Conservation (phyloP, 2,113 vertebrate species). For the Hyaena hyaena region DNA sequence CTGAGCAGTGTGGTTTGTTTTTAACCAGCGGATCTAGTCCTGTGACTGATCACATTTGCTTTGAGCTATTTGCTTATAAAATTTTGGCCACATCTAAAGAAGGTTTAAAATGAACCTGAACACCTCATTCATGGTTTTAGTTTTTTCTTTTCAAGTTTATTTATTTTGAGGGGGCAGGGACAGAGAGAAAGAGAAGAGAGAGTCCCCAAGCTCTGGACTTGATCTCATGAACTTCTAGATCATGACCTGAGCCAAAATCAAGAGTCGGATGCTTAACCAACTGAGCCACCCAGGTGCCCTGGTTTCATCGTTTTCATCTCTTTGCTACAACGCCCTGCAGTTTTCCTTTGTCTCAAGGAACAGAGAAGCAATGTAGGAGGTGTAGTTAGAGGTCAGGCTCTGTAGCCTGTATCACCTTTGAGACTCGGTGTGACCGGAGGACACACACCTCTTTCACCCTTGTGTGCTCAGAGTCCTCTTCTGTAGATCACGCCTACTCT, state of each 20-base stretch:
- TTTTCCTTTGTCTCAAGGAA: constrained; percentile 3
- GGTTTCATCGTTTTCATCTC: neutral
- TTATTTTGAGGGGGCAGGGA: too few species aligned
- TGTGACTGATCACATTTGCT: constrained; percentile 9
- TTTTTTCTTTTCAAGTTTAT: too few species aligned
- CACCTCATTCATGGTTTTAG: neutral
- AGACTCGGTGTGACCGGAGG: neutral
- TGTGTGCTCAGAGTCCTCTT: neutral
- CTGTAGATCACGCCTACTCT: neutral
- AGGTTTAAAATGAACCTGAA: neutral
- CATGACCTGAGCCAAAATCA: too few species aligned
- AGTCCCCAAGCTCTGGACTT: too few species aligned
- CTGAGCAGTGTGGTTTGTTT: neutral
- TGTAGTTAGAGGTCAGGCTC: neutral
- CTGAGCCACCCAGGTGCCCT: too few species aligned
- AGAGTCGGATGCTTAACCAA: too few species aligned
- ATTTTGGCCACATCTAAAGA: neutral
- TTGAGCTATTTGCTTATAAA: neutral
- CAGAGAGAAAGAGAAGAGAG: too few species aligned
- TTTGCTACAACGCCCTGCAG: neutral
- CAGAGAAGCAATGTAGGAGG: neutral
- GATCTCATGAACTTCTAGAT: too few species aligned
- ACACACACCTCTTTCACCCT: neutral
- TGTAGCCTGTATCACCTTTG: neutral
- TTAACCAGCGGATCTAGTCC: neutral